A percentile compares a stretch with the other conserved stretches of the same genome.
Conservation (phyloP, 1,140 invertebrate genomes). For the Palaemon carinicauda region DNA sequence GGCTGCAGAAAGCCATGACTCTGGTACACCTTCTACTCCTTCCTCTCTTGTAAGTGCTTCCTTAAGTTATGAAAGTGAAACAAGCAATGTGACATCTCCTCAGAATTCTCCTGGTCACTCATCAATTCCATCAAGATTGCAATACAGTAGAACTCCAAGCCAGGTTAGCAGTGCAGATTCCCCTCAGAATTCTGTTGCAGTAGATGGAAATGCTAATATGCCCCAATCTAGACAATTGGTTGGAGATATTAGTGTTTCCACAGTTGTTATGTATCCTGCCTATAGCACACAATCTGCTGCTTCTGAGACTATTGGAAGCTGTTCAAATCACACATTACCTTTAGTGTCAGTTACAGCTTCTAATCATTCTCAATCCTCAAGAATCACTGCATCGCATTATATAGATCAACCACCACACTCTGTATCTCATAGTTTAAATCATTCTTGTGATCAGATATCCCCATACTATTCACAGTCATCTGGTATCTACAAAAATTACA, state of each 20-base stretch:
- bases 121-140: not conserved
- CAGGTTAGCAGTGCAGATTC: not conserved
- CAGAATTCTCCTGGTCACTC: slow-evolving; percentile 42
- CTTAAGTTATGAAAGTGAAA: slow-evolving; percentile 52
- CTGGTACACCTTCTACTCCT: slow-evolving; percentile 37
- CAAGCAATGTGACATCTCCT: slow-evolving; percentile 47
- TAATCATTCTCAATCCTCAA: not conserved
- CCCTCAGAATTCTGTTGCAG: not conserved
- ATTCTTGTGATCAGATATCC: not conserved
- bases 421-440: not conserved
- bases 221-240: not conserved
- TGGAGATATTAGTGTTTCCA: not conserved
- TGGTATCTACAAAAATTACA: not conserved
- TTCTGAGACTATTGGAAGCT: too few relatives aligned
- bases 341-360: too few relatives aligned
- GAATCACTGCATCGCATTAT: not conserved
- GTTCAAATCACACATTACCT: too few relatives aligned
- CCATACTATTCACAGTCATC: not conserved
- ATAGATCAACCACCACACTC: not conserved
- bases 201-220: not conserved
- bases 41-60: slow-evolving; percentile 48
- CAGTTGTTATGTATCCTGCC: not conserved
- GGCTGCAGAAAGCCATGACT: slow-evolving; percentile 37
- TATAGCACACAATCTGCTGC: not conserved
- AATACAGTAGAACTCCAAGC: not conserved